Evolutionary conservation across 1,140 invertebrate species (phyloP).

Genomic region (Orchestia grillus): DNA sequence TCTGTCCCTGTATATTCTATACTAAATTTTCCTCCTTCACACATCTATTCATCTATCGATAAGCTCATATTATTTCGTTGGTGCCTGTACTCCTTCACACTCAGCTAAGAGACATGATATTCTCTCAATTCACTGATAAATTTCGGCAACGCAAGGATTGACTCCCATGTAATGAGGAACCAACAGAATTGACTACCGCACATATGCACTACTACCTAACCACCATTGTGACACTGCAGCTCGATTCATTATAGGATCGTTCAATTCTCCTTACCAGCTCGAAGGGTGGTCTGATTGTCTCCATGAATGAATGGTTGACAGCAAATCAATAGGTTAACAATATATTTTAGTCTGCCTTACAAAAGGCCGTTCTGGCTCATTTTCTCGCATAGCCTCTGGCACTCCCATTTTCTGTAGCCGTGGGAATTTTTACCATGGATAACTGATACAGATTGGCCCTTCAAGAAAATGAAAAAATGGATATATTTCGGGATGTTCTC

Average conservation of each 20-base stretch:
- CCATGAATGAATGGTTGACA: slow-evolving; percentile 32
- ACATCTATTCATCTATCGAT: no score
- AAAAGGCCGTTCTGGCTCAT: slow-evolving; percentile 48
- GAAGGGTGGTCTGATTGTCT: slow-evolving; percentile 4
- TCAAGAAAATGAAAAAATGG: background rate
- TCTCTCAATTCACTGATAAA: background rate
- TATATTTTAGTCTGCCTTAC: slow-evolving; percentile 18
- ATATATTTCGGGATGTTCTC: background rate
- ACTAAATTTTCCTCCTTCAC: no score
- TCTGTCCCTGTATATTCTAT: no score
- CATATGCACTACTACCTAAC: background rate
- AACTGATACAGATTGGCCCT: background rate
- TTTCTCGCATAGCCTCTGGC: background rate
- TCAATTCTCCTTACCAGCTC: slow-evolving; percentile 49
- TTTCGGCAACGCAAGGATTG: background rate
- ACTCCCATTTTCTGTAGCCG: slow-evolving; percentile 33
- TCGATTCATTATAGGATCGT: slow-evolving; percentile 36
- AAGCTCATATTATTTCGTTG: no score
- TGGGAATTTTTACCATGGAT: slow-evolving; percentile 22
- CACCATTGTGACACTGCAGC: background rate
- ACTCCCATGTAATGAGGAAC: background rate
- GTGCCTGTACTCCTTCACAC: no score
- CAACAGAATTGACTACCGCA: background rate
- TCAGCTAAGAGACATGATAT: background rate
- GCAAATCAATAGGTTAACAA: slow-evolving; percentile 30